Percentiles rank a stretch among this genome's conserved stretches.
Conservation (phyloP, 2,113 vertebrate species). For the Percopsis transmontana region DNA sequence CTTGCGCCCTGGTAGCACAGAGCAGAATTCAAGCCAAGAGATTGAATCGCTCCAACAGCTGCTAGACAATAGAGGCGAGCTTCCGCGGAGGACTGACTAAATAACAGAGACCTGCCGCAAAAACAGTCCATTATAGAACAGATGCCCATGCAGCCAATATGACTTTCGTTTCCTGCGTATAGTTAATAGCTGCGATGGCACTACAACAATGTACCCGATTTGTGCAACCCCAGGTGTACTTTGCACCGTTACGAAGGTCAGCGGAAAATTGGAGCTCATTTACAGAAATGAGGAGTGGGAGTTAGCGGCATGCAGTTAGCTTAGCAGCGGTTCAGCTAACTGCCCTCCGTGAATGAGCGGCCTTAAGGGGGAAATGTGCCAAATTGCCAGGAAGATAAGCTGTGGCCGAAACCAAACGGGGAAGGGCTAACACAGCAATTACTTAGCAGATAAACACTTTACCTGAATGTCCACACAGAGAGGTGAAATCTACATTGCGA, state of each 20-base stretch:
- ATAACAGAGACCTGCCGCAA: slow-evolving; percentile 3
- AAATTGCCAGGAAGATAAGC: slow-evolving; percentile 35
- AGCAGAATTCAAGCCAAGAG: slow-evolving; percentile 48
- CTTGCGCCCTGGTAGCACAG: slow-evolving; percentile 32
- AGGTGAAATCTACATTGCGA: background rate
- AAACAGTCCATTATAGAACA: slow-evolving; percentile 23
- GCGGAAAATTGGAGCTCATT: slow-evolving; percentile 1
- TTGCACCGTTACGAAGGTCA: background rate
- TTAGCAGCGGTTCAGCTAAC: background rate
- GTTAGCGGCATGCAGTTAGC: background rate
- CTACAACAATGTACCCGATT: background rate
- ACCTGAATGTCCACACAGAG: slow-evolving; percentile 1
- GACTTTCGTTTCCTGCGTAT: slow-evolving; percentile 11
- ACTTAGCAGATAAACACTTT: background rate
- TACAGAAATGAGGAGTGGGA: background rate
- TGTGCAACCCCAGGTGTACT: background rate
- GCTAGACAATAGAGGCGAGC: slow-evolving; percentile 33
- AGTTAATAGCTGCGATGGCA: slow-evolving; percentile 13
- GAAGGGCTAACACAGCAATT: slow-evolving; percentile 2
- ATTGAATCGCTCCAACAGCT: slow-evolving; percentile 45
- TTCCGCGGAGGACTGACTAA: slow-evolving; percentile 15
- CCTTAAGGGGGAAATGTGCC: slow-evolving; percentile 4
- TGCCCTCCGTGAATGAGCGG: slow-evolving; percentile 16
- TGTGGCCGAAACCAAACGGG: background rate
- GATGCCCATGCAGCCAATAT: background rate